Evolutionary conservation across 2,888 invertebrate species (phyloP).

Genomic region (Aleiodes leptofemur): DNA sequence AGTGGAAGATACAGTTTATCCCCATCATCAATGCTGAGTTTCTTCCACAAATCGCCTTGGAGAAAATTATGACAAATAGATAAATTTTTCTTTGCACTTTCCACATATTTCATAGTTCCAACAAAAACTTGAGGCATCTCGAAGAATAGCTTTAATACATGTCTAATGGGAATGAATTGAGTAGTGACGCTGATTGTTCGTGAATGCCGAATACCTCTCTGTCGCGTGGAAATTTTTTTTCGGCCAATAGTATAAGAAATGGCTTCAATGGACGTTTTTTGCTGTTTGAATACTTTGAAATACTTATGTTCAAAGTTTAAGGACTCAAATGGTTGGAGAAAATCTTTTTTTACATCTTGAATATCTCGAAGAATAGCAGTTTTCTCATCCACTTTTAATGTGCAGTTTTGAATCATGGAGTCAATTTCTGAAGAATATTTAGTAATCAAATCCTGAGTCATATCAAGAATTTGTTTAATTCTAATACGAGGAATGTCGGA

Average conservation of each 20-base stretch:
- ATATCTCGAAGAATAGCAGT: not conserved
- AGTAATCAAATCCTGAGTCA: constrained; percentile 4
- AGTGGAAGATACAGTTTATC: constrained; percentile 48
- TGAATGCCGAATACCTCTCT: not conserved
- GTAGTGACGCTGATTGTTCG: not conserved
- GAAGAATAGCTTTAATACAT: constrained; percentile 17
- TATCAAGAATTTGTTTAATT: not conserved
- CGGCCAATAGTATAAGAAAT: not conserved
- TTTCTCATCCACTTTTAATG: not conserved
- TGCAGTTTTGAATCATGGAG: not conserved
- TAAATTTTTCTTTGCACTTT: not conserved
- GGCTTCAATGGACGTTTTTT: not conserved
- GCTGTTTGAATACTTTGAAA: not conserved
- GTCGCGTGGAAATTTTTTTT: not conserved
- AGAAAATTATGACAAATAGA: constrained; percentile 21
- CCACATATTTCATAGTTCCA: constrained; percentile 21
- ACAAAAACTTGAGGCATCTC: constrained; percentile 20
- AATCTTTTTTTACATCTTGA: constrained; percentile 1
- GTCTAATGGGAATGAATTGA: constrained; percentile 13
- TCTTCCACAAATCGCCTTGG: constrained; percentile 34
- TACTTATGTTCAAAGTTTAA: not conserved
- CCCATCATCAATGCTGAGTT: constrained; percentile 21
- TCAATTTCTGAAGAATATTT: constrained; percentile 15
- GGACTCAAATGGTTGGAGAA: not conserved
- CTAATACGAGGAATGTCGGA: not conserved